Base-by-base conservation (phyloP, 2,113 vertebrate genomes). In the Acanthochromis polyacanthus region DNA sequence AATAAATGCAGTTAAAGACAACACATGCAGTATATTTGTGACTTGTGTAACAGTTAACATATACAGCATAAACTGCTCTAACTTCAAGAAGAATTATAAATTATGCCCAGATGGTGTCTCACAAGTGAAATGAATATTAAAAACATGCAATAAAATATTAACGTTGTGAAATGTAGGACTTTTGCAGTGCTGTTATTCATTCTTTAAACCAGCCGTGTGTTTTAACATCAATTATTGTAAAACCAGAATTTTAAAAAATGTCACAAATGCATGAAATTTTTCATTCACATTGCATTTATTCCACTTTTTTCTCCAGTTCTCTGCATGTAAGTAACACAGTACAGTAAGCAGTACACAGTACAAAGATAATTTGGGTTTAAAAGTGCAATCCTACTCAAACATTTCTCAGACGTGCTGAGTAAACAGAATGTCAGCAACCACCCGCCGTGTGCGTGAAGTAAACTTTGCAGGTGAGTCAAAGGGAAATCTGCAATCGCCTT, bases 321-420 rank as follows among this genome's bases (percentile, higher is more conserved):
- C 52, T 15, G 72, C 46, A 40, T 62, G 74, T n/a, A 52, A 11
- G 64, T 23, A 61, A 75, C 69, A 78, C 76, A 79, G 75, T 80
- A 84, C 72, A 80, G 80, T 71, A 68, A 50, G 71, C 22, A 70
- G 66, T 53, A 72, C 48, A 92, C 91, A 93, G 91, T 93, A 93
- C 91, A 82, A 84, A 71, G 91, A 92, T 91, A 88, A 80, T 89
- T 83, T 69, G 23, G 60, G 69, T 67, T 85, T 88, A 61, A 86
- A 90, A 93, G 87, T 91, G 87, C 90, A 89, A 65, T 74, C 66
- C 64, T 45, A 55, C 48, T 78, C 62, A 61, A 64, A 71, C 61
- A 59, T 73, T 62, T 30, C 38, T 71, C 51, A 51, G 56, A 80
- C 59, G 32, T 10, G 28, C 32, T 46, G 72, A 84, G 74, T 32